These are phyloP conservation scores for Callithrix jacchus DNA, from an alignment of 2,113 vertebrate species.

Conservation along the genomic window DNA sequence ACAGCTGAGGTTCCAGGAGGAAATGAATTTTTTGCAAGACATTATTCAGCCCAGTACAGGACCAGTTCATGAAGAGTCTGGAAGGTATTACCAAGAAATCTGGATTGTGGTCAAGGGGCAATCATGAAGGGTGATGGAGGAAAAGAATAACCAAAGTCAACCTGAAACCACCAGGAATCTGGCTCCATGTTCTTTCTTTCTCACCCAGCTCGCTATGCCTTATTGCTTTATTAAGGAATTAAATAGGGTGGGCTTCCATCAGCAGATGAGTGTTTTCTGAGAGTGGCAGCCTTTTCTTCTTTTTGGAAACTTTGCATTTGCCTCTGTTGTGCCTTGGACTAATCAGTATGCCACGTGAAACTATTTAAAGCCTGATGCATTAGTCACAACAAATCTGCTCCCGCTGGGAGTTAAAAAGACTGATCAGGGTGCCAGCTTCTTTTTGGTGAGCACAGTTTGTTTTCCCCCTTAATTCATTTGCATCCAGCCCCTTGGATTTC, in stretches of 20 bases:
- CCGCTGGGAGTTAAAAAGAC: background rate
- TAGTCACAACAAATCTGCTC: constrained; percentile 57
- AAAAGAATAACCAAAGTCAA: background rate
- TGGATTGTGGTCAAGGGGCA: background rate
- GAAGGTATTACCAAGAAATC: background rate
- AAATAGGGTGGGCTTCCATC: background rate
- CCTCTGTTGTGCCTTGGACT: constrained; percentile 27
- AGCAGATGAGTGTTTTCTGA: background rate
- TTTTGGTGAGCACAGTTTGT: background rate
- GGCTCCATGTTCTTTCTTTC: background rate
- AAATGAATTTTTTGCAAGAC: background rate
- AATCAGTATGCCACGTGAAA: constrained; percentile 35
- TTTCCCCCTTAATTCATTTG: background rate
- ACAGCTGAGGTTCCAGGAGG: background rate
- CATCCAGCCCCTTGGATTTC: background rate
- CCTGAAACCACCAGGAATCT: background rate
- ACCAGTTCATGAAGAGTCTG: background rate
- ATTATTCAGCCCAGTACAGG: background rate
- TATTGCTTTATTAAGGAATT: background rate
- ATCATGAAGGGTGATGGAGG: background rate
- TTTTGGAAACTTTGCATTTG: constrained; percentile 16
- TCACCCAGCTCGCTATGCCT: background rate
- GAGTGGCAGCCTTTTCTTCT: background rate
- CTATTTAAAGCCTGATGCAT: constrained; percentile 17
- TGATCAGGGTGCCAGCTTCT: background rate